Evolutionary conservation across 1,140 invertebrate species (phyloP).

Genomic region (Cydia strobilella): DNA sequence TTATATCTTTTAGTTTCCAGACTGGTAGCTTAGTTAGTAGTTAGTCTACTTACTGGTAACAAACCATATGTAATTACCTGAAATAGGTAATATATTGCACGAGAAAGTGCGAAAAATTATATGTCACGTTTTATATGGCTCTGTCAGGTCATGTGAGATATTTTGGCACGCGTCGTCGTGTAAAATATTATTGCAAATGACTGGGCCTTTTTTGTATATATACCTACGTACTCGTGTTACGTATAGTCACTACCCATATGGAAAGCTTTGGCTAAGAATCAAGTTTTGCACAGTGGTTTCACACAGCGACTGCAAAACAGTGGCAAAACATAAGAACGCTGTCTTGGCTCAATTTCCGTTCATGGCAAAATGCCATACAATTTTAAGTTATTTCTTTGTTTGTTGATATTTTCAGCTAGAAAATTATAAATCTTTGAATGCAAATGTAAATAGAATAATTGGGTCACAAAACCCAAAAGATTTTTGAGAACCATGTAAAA

Average conservation of each 20-base stretch:
- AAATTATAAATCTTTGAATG: background rate
- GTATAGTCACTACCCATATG: background rate
- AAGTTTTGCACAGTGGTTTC: slow-evolving; percentile 17
- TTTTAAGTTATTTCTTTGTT: background rate
- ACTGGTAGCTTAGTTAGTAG: too few species aligned
- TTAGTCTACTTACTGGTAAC: too few species aligned
- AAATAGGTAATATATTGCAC: too few species aligned
- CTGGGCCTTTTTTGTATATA: too few species aligned
- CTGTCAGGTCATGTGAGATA: too few species aligned
- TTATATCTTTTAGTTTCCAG: too few species aligned
- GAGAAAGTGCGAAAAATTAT: too few species aligned
- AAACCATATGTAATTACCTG: too few species aligned
- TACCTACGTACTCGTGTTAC: background rate
- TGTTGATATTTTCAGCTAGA: background rate
- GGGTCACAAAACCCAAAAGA: background rate
- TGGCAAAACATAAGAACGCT: slow-evolving; percentile 1
- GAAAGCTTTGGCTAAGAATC: background rate
- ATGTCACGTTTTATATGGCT: too few species aligned
- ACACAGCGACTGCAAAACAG: slow-evolving; percentile 5
- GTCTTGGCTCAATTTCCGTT: slow-evolving; percentile 15
- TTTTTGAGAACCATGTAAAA: too few species aligned
- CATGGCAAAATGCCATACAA: background rate
- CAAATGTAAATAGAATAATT: background rate
- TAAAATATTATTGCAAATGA: too few species aligned
- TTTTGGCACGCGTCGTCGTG: too few species aligned